These are phyloP conservation scores for Temnothorax unifasciatus DNA, from an alignment of 2,888 invertebrate species.

Conservation along the genomic window DNA sequence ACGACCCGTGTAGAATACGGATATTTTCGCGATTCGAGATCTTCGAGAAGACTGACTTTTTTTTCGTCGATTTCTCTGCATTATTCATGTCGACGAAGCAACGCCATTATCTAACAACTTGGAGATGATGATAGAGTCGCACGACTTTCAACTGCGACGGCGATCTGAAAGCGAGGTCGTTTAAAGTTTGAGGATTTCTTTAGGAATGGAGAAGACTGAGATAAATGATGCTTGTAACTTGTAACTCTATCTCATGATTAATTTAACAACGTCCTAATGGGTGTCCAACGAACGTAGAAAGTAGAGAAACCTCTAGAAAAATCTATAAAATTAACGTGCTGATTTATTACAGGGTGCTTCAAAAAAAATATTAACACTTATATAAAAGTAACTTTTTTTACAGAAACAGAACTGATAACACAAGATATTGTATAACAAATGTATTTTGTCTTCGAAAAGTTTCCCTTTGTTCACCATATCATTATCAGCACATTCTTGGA, in stretches of 20 bases:
- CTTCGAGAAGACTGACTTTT: conserved; percentile 64
- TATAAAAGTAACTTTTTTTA: too few relatives aligned
- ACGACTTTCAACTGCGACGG: not conserved
- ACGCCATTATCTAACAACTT: not conserved
- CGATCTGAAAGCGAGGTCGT: not conserved
- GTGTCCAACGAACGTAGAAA: not conserved
- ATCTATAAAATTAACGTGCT: not conserved
- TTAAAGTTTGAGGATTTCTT: conserved; percentile 2
- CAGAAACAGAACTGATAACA: too few relatives aligned
- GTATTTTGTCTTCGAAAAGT: too few relatives aligned
- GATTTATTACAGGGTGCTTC: not conserved
- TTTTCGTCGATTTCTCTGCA: conserved; percentile 26
- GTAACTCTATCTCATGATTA: conserved; percentile 1
- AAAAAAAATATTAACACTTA: too few relatives aligned
- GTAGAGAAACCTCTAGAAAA: not conserved
- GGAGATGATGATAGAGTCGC: not conserved
- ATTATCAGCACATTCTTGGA: too few relatives aligned
- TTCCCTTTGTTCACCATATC: too few relatives aligned
- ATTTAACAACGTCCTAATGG: not conserved
- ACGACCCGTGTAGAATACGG: conserved; percentile 68
- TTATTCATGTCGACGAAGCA: not conserved
- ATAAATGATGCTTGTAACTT: not conserved
- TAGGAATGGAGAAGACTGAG: conserved; percentile 7
- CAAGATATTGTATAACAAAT: too few relatives aligned
- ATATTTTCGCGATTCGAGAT: conserved; percentile 15